phyloP scores from a whole-genome alignment of 2,888 invertebrate genomes.

The Amiota minor region DNA sequence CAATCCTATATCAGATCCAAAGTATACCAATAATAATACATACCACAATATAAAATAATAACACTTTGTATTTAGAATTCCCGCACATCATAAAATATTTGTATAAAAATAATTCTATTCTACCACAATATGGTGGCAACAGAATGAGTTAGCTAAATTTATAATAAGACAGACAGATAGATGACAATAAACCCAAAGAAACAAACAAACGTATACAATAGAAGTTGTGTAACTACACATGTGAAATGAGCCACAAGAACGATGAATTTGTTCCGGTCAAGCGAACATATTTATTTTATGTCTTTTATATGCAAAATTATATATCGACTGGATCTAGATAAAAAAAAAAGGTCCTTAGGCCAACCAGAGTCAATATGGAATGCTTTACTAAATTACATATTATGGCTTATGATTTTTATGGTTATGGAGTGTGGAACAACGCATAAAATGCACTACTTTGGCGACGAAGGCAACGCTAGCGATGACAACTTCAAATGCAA shows the following conservation, averaged over 20 bases:
- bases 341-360: neutral
- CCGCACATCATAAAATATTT: constrained; percentile 21
- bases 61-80: constrained; percentile 15
- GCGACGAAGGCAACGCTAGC: too few relatives aligned
- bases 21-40: constrained; percentile 1
- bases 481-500: constrained; percentile 20
- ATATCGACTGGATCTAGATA: neutral
- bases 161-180: neutral
- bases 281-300: constrained; percentile 72
- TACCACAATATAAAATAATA: neutral
- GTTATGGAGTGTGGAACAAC: constrained; percentile 67
- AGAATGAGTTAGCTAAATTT: neutral
- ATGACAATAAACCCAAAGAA: neutral
- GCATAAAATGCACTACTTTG: constrained; percentile 57
- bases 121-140: neutral
- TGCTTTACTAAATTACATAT: neutral
- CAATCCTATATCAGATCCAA: neutral
- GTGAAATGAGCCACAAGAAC: constrained; percentile 45
- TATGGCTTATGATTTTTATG: constrained; percentile 46
- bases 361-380: neutral
- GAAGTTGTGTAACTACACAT: neutral
- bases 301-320: constrained; percentile 71
- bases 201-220: constrained; percentile 49
- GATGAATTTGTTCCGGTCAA: constrained; percentile 61
- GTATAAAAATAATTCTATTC: neutral